phyloP scores from a whole-genome alignment of 2,888 invertebrate genomes.

The Terebella lapidaria region DNA sequence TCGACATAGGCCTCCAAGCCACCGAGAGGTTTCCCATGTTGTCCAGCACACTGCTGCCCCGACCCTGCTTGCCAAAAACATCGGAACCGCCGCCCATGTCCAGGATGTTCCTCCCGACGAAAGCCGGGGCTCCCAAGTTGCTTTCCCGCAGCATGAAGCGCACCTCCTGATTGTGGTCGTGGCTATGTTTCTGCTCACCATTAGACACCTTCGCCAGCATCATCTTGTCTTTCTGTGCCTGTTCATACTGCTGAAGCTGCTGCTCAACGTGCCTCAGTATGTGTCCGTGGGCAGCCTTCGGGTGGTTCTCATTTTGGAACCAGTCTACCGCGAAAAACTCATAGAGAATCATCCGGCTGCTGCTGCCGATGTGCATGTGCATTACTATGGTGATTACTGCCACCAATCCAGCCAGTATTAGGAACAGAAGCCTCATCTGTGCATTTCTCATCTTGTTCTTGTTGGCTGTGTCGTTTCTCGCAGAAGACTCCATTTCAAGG shows the following conservation, averaged over 20 bases:
- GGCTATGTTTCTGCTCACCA: conserved; percentile 1
- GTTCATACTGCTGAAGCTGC: not conserved
- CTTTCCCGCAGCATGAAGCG: conserved; percentile 20
- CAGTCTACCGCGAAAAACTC: not conserved
- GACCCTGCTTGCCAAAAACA: not conserved
- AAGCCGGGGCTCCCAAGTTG: conserved; percentile 16
- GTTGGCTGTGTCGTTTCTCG: too few species aligned
- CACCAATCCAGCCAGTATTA: not conserved
- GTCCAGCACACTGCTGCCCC: not conserved
- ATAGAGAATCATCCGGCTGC: not conserved
- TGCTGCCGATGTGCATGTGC: not conserved
- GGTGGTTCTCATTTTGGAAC: not conserved
- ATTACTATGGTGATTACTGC: not conserved
- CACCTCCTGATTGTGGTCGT: conserved; percentile 19
- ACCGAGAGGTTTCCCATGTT: not conserved
- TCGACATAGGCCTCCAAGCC: conserved; percentile 5
- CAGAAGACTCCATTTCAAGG: too few species aligned
- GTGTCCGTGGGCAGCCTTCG: not conserved
- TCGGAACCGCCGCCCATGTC: not conserved
- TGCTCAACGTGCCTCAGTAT: not conserved
- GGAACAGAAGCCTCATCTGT: not conserved
- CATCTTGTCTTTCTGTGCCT: not conserved
- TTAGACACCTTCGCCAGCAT: not conserved
- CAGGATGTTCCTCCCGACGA: conserved; percentile 13
- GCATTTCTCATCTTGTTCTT: conserved; percentile 1